Conservation (phyloP, 2,888 invertebrate genomes). For the Nemoura dubitans region DNA sequence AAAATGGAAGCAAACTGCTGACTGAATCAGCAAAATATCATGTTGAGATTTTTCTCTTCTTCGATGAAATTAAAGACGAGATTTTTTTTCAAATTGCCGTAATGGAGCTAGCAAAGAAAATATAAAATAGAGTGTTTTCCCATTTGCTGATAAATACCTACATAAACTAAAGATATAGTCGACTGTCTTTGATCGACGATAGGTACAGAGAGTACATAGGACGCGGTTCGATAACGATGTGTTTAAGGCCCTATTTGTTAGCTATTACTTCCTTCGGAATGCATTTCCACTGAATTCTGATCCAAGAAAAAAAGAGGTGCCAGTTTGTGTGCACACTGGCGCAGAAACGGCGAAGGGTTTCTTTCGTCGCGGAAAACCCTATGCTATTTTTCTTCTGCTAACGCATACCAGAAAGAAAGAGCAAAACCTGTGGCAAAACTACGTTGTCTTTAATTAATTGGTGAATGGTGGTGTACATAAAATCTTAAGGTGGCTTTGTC, state of each 20-base stretch:
- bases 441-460: background rate
- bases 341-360: background rate
- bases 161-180: too few species aligned
- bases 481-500: background rate
- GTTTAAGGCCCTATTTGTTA: background rate
- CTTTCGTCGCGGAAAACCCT: background rate
- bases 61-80: background rate
- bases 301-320: background rate
- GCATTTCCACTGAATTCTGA: too few species aligned
- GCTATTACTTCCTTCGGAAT: too few species aligned
- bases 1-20: background rate
- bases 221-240: background rate
- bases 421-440: background rate
- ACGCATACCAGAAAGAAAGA: background rate
- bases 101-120: background rate
- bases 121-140: background rate
- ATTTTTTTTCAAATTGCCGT: background rate
- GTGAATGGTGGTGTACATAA: background rate
- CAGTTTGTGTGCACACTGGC: background rate
- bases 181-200: too few species aligned
- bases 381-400: background rate
- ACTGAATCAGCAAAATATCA: constrained; percentile 25
- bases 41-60: background rate
- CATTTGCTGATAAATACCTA: too few species aligned
- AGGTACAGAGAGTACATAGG: too few species aligned